Evolutionary conservation across 2,797 vertebrate species (phyloP), one percentile per base, ranked within the genome.

Genomic region (Schizothorax lantsangensis): DNA sequence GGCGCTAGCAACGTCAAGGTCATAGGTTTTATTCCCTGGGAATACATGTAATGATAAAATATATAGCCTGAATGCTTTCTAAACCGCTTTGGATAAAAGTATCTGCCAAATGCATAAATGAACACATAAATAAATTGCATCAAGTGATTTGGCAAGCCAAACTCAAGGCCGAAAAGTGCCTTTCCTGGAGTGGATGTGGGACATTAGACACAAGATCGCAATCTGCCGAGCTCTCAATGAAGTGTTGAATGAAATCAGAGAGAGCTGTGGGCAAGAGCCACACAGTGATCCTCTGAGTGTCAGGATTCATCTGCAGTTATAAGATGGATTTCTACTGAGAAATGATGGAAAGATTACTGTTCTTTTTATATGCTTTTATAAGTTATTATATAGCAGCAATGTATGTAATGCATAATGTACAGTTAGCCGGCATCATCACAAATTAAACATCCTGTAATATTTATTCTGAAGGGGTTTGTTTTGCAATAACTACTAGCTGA

Each of bases 161-260:
- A 59, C 57, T 59, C 26, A n/a, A 57, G 49, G 75, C 36, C 15
- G 47, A 85, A 36, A 80, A 81, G 43, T 23, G 45, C 71, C 71
- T 62, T 71, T 49, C 69, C 68, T 75, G 84, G 54, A 66, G n/a
- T 81, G 79, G 57, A 81, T 75, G 71, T 81, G 85, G 85, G 79
- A 75, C 71, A 47, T 86, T 86, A 86, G 79, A 75, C 59, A 75
- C 85, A 74, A 86, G 85, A 86, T 86, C 85, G 40, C 79, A 81
- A 86, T 86, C 79, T 82, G 79, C 85, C 68, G 71, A 75, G 84
- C 79, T 82, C 57, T 86, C 33, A 86, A 75, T 81, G 85, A 81
- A 81, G 85, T 40, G 69, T 77, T 81, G 88, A 84, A 83, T 66
- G 79, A 89, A 85, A 79, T 82, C 64, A 81, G 86, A 79, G 62